Conservation (phyloP, 2,797 vertebrate genomes). For the Rhinoraja longicauda region DNA sequence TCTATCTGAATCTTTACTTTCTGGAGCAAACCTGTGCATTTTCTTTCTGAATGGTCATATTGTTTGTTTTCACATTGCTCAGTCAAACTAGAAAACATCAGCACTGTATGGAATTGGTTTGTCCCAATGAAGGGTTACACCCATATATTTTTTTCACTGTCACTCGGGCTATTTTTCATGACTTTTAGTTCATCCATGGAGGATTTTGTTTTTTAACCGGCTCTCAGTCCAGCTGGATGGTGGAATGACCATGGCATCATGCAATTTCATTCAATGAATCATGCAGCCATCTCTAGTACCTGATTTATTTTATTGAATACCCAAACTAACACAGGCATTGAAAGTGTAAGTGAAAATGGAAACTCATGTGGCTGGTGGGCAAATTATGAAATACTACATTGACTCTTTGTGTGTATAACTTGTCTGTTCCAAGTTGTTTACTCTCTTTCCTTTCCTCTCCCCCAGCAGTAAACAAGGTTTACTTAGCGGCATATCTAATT, state of each 20-base stretch:
- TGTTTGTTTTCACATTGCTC: background rate
- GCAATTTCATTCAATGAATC: background rate
- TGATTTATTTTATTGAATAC: conserved; percentile 8
- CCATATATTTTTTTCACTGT: background rate
- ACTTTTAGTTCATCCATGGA: background rate
- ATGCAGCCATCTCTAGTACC: background rate
- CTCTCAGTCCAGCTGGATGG: background rate
- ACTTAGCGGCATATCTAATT: conserved; percentile 3
- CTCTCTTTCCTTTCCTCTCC: background rate
- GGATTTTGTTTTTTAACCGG: background rate
- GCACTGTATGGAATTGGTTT: background rate
- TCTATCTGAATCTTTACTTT: background rate
- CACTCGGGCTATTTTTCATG: background rate
- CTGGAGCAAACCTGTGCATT: background rate
- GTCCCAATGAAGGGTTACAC: background rate
- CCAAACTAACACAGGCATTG: background rate
- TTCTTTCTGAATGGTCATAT: background rate
- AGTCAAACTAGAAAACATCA: background rate
- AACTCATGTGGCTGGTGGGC: background rate
- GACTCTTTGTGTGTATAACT: background rate
- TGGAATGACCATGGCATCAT: background rate
- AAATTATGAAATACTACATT: conserved; percentile 22
- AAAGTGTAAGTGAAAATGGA: background rate
- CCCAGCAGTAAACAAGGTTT: conserved; percentile 26
- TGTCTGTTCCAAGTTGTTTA: conserved; percentile 22